phyloP scores from a whole-genome alignment of 2,888 invertebrate species.

The Cheilosia grossa region DNA sequence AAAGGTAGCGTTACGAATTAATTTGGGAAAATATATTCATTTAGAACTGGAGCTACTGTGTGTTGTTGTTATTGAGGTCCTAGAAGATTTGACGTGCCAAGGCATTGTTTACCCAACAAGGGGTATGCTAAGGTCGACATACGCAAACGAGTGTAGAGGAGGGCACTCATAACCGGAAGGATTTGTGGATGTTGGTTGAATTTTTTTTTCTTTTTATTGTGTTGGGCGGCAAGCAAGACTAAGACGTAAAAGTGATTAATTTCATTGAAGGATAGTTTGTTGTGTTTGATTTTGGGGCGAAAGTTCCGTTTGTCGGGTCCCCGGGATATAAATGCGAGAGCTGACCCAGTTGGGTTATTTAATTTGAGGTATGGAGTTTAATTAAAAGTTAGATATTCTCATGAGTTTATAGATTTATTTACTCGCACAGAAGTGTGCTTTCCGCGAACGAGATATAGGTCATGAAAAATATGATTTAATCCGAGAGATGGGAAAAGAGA shows the following conservation, averaged over 20 bases:
- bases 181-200: slow-evolving; percentile 32
- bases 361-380: slow-evolving; percentile 57
- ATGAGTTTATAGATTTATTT: slow-evolving; percentile 52
- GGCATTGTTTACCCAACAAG: slow-evolving; percentile 50
- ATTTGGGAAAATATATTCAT: slow-evolving; percentile 63
- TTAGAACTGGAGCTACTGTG: slow-evolving; percentile 11
- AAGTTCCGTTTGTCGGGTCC: slow-evolving; percentile 28
- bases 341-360: slow-evolving; percentile 63
- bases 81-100: slow-evolving; percentile 48
- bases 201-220: slow-evolving; percentile 2
- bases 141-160: background rate
- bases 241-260: slow-evolving; percentile 59
- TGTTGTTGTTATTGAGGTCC: slow-evolving; percentile 12
- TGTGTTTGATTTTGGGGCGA: slow-evolving; percentile 42
- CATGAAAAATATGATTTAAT: slow-evolving; percentile 58
- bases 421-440: background rate
- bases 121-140: slow-evolving; percentile 24
- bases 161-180: slow-evolving; percentile 18
- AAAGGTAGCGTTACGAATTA: slow-evolving; percentile 62
- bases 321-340: background rate
- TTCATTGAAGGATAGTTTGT: slow-evolving; percentile 55
- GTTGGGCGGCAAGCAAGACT: slow-evolving; percentile 22
- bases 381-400: slow-evolving; percentile 60
- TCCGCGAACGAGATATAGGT: slow-evolving; percentile 6
- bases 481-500: slow-evolving; percentile 18